Base-by-base conservation (phyloP, 2,888 invertebrate species). In the Gasteruption jaculator region DNA sequence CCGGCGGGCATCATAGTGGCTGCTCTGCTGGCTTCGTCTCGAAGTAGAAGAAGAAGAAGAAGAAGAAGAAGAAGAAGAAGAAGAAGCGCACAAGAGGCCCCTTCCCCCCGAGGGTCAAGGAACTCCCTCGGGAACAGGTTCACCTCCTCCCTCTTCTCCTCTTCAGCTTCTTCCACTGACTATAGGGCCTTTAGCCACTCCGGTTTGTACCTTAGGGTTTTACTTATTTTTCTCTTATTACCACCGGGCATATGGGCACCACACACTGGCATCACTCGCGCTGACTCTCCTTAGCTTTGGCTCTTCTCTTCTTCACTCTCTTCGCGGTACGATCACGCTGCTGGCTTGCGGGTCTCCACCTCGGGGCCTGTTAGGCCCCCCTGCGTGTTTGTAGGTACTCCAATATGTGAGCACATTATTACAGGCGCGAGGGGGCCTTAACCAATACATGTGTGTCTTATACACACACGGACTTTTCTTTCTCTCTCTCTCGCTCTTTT, bases 51-150 rank as follows among this genome's bases (percentile, higher is more conserved):
- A n/a, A n/a, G n/a, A n/a, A 12, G 33, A 39, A 31, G 35, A 33
- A n/a, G n/a, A n/a, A n/a, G n/a, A n/a, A n/a, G n/a, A n/a, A n/a
- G n/a, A n/a, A n/a, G n/a, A n/a, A n/a, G 35, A 41, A n/a, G n/a
- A n/a, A n/a, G 39, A 26, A 33, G 49, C 54, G 48, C 51, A 49
- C 55, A 54, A 52, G 54, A 54, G 56, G 50, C 46, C 24, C 32
- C 10, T 38, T 42, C 49, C 50, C 60, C 60, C 57, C 60, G 62
- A 65, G 68, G 69, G 69, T 70, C 68, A 69, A 70, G 68, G 69
- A 69, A 69, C 69, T 69, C 68, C 69, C 68, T 66, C 66, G 68
- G 69, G 69, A 70, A 70, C 69, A 70, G 69, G 68, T 70, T 70
- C 67, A 69, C 63, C 68, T 63, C 65, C 62, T 60, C 58, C 61